Percentiles rank a stretch among this genome's conserved stretches.
These are phyloP conservation scores for Leucosticte australis DNA, from an alignment of 2,113 vertebrate genomes.

Conservation along the genomic window DNA sequence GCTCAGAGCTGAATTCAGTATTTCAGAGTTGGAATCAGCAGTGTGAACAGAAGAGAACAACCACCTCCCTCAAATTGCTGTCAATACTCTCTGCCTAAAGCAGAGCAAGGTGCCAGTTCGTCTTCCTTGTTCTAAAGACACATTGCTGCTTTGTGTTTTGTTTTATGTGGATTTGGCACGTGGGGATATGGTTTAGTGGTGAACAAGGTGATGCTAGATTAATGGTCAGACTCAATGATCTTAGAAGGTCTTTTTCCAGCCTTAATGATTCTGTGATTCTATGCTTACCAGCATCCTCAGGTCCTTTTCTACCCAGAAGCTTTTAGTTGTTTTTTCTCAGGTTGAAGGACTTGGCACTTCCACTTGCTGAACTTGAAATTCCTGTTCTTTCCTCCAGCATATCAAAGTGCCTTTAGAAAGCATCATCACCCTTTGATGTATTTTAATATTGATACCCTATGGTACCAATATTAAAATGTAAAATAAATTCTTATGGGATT, in stretches of 20 bases:
- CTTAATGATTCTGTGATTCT: neutral
- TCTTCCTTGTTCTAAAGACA: neutral
- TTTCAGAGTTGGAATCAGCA: neutral
- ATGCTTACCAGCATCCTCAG: neutral
- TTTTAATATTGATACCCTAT: too few species aligned
- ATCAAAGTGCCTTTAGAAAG: neutral
- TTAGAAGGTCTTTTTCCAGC: neutral
- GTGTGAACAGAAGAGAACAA: neutral
- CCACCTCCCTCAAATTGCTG: neutral
- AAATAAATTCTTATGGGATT: neutral
- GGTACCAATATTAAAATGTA: neutral
- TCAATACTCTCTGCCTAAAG: neutral
- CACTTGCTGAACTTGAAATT: neutral
- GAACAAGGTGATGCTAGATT: neutral
- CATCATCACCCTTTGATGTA: neutral
- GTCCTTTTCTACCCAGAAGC: neutral
- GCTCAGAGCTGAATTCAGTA: neutral
- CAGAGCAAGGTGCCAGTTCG: neutral
- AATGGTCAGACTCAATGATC: neutral
- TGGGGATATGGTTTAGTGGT: neutral
- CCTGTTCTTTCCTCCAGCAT: neutral
- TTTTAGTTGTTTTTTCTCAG: neutral
- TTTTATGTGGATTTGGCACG: neutral
- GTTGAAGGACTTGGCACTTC: neutral
- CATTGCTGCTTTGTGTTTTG: neutral